phyloP scores from a whole-genome alignment of 1,140 invertebrate species.

The Rhizoglyphus robini region DNA sequence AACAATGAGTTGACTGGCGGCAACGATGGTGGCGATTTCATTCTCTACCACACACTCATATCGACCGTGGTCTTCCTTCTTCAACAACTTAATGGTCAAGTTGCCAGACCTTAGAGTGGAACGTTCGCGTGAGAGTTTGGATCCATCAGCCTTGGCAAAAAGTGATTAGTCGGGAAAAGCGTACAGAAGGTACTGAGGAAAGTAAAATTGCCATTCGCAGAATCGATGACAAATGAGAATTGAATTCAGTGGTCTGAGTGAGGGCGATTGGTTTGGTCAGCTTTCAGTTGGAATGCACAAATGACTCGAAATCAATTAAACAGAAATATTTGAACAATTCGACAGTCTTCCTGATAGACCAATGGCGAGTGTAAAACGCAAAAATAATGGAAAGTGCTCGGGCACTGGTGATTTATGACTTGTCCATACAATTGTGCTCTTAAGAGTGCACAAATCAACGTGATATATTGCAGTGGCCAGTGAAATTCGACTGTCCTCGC shows the following conservation, averaged over 20 bases:
- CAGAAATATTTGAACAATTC: no score
- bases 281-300: no score
- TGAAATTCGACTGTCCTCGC: neutral
- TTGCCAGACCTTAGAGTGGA: slow-evolving; percentile 65
- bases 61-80: slow-evolving; percentile 75
- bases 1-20: slow-evolving; percentile 74
- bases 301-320: no score
- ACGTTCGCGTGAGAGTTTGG: slow-evolving; percentile 60
- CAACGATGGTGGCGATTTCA: slow-evolving; percentile 81
- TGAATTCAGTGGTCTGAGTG: no score
- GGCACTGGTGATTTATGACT: neutral
- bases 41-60: slow-evolving; percentile 90
- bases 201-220: no score
- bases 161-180: neutral
- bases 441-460: neutral
- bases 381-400: no score
- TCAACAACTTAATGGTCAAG: slow-evolving; percentile 72
- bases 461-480: neutral
- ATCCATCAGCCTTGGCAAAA: slow-evolving; percentile 52
- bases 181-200: neutral
- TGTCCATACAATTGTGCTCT: no score
- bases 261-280: no score
- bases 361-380: no score
- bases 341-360: no score
- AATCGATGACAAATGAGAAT: no score